Conservation (phyloP, 2,113 vertebrate species). For the Corvus moneduloides region DNA sequence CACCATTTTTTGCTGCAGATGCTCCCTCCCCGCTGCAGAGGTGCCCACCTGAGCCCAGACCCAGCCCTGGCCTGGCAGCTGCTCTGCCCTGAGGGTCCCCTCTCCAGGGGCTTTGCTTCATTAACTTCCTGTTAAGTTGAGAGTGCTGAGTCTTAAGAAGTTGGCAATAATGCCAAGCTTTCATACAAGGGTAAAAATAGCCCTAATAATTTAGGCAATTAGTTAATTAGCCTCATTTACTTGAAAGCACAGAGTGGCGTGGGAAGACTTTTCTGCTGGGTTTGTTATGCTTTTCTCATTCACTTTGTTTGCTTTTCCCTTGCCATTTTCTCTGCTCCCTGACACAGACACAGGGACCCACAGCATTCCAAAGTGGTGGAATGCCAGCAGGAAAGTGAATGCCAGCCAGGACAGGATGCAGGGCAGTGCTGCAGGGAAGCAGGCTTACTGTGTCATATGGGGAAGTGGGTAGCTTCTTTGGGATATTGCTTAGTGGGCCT, state of each 20-base stretch:
- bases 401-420: background rate
- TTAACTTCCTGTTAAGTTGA: conserved; percentile 22
- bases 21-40: background rate
- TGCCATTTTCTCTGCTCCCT: background rate
- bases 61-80: background rate
- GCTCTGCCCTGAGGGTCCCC: background rate
- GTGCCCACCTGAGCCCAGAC: background rate
- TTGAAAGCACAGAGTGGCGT: conserved; percentile 49
- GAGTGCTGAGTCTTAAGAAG: conserved; percentile 25
- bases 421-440: background rate
- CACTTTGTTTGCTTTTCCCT: conserved; percentile 8
- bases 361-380: background rate
- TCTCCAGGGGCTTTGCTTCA: background rate
- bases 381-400: background rate
- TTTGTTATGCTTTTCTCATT: conserved; percentile 30
- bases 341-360: background rate
- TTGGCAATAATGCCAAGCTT: background rate
- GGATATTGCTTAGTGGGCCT: background rate
- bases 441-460: background rate
- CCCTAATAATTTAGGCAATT: conserved; percentile 62
- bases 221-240: conserved; percentile 69
- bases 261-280: conserved; percentile 32
- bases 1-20: background rate
- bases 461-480: background rate
- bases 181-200: conserved; percentile 47